Conservation (phyloP, 35 echinoderm and acorn worm genomes). For the Ophiothrix spiculata region DNA sequence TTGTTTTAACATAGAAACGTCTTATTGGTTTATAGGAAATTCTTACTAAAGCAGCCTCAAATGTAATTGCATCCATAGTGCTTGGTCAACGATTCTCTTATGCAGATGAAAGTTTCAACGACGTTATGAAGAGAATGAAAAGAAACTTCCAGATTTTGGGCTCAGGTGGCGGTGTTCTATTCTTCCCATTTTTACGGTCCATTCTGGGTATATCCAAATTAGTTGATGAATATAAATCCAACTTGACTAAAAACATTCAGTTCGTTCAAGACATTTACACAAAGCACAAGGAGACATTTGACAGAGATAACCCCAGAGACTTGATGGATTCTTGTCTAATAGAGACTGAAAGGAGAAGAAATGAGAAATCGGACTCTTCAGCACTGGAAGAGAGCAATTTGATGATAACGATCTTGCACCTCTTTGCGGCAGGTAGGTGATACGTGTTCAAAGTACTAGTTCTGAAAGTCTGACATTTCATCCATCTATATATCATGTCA, state of each 20-base stretch:
- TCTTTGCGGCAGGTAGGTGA: constrained; percentile 42
- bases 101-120: background rate
- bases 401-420: background rate
- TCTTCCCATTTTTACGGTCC: background rate
- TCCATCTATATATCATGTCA: no score
- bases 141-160: background rate
- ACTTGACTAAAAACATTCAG: background rate
- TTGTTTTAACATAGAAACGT: no score
- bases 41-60: background rate
- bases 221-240: background rate
- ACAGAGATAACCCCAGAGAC: no score
- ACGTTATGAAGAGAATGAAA: background rate
- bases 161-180: background rate
- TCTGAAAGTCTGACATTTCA: no score
- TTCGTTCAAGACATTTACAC: background rate
- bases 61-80: background rate
- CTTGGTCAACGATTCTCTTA: background rate
- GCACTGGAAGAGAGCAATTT: background rate
- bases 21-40: no score
- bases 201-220: background rate
- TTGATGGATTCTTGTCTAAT: background rate
- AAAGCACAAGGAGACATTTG: no score
- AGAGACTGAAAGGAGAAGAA: background rate
- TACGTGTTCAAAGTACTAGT: no score
- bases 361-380: background rate